phyloP scores from a whole-genome alignment of 2,888 invertebrate genomes.

The Eulithis prunata region DNA sequence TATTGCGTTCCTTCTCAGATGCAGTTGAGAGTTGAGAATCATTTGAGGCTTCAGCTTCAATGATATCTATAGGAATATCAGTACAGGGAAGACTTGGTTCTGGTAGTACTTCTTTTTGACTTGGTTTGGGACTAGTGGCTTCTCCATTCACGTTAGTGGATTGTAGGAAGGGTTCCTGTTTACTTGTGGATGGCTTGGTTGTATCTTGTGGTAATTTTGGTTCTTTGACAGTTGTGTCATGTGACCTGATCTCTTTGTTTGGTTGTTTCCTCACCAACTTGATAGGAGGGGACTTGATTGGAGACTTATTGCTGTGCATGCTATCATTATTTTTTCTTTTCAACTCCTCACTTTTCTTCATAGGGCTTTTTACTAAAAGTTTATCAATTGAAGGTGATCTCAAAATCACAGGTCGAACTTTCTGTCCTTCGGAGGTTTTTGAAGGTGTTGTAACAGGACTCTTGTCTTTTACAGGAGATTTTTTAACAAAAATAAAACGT shows the following conservation, averaged over 20 bases:
- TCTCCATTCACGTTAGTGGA: slow-evolving; percentile 10
- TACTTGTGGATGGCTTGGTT: slow-evolving; percentile 17
- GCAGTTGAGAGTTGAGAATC: slow-evolving; percentile 62
- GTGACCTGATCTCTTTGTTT: slow-evolving; percentile 18
- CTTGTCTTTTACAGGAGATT: slow-evolving; percentile 38
- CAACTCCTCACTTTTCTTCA: slow-evolving; percentile 7
- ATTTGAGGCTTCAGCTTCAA: slow-evolving; percentile 58
- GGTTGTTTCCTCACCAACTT: slow-evolving; percentile 26
- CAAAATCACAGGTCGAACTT: slow-evolving; percentile 12
- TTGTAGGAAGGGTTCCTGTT: slow-evolving; percentile 15
- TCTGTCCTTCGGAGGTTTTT: slow-evolving; percentile 20
- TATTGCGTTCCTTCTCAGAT: slow-evolving; percentile 67
- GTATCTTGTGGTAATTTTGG: slow-evolving; percentile 10
- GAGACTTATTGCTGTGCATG: slow-evolving; percentile 18
- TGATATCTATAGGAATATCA: slow-evolving; percentile 18
- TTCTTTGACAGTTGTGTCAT: slow-evolving; percentile 20
- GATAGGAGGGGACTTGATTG: slow-evolving; percentile 27
- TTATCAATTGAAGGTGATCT: slow-evolving; percentile 30
- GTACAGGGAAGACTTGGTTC: slow-evolving; percentile 14
- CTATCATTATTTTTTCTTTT: slow-evolving; percentile 8
- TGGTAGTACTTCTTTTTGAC: slow-evolving; percentile 8
- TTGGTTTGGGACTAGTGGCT: slow-evolving; percentile 13
- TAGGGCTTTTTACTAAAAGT: slow-evolving; percentile 8
- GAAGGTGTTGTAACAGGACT: slow-evolving; percentile 27
- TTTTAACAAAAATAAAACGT: slow-evolving; percentile 23